phyloP scores from a whole-genome alignment of 2,797 vertebrate species.

The Gallirallus australis region DNA sequence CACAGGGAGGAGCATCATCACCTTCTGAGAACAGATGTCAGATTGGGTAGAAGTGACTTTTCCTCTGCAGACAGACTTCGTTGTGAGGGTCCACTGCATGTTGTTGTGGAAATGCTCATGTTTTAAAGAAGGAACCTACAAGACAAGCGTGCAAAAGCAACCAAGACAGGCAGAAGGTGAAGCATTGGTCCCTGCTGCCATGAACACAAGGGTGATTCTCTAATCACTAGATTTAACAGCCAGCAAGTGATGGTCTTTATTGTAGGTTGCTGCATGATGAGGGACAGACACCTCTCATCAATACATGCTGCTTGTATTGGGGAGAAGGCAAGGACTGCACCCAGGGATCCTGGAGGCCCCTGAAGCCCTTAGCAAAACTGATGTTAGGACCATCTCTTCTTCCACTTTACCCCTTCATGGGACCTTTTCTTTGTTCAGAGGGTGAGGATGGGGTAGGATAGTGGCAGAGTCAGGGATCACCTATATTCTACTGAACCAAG shows the following conservation, averaged over 20 bases:
- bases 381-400: not conserved
- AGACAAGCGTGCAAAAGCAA: not conserved
- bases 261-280: not conserved
- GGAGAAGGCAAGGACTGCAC: not conserved
- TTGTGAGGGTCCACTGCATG: fast-evolving
- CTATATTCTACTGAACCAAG: not conserved
- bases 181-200: not conserved
- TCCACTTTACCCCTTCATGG: not conserved
- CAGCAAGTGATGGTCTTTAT: not conserved
- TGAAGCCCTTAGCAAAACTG: not conserved
- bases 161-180: not conserved
- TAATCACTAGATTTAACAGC: not conserved
- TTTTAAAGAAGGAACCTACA: not conserved
- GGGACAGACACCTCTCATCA: fast-evolving
- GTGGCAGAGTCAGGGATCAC: fast-evolving
- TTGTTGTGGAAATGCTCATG: not conserved
- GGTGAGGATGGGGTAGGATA: not conserved
- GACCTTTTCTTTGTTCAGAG: not conserved
- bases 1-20: not conserved
- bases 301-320: fast-evolving
- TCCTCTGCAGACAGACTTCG: not conserved
- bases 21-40: not conserved
- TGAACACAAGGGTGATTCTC: not conserved
- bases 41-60: not conserved
- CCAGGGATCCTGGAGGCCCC: not conserved